phyloP scores from a whole-genome alignment of 2,113 vertebrate species.

The Forbesichthys papilliferus region DNA sequence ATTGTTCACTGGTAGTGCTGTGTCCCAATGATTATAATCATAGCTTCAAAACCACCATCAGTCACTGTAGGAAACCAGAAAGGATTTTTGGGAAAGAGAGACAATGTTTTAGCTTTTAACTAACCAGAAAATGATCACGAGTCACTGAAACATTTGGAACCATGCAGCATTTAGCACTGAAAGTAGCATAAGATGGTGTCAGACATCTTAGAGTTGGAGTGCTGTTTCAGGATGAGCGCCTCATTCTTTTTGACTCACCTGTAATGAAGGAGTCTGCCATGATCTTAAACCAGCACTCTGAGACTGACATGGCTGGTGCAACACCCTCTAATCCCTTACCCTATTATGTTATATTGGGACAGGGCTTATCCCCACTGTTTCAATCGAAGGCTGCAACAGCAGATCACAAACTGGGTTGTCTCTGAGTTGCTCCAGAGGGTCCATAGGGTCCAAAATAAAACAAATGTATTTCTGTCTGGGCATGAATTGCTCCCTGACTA shows the following conservation, averaged over 20 bases:
- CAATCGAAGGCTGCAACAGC: not conserved
- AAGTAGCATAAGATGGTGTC: not conserved
- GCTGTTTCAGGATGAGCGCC: constrained; percentile 5
- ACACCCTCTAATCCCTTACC: not conserved
- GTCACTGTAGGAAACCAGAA: not conserved
- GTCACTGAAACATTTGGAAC: not conserved
- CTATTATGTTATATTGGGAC: constrained; percentile 62
- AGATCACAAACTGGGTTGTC: too few species aligned
- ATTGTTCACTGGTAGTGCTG: constrained; percentile 35
- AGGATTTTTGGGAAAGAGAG: not conserved
- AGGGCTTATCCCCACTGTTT: constrained; percentile 57
- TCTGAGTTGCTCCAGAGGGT: too few species aligned
- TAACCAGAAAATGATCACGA: not conserved
- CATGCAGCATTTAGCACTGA: constrained; percentile 1
- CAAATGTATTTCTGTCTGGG: too few species aligned
- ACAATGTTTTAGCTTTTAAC: not conserved
- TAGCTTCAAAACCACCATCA: constrained; percentile 6
- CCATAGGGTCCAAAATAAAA: too few species aligned
- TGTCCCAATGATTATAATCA: constrained; percentile 61
- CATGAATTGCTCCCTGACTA: too few species aligned
- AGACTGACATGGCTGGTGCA: not conserved
- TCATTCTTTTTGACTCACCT: not conserved
- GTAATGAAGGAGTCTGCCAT: constrained; percentile 1
- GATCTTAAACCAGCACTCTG: constrained; percentile 17
- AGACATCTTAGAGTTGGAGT: not conserved